A percentile compares a stretch with the other conserved stretches of the same genome.
phyloP scores from a whole-genome alignment of 2,797 vertebrate genomes.

The Ataeniobius toweri region DNA sequence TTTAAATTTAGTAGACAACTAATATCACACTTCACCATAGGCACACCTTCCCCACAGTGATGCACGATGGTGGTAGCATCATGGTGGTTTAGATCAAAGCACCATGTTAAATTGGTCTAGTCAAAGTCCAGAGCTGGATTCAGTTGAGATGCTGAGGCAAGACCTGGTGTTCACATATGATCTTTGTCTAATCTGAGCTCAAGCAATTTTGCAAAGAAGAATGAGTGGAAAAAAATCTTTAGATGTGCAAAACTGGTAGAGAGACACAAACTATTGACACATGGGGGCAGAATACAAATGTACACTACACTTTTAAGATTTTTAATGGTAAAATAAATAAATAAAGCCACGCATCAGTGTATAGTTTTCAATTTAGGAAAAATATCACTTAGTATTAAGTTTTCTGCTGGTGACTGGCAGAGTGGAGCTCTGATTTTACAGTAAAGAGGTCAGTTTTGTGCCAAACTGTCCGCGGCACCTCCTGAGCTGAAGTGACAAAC shows the following conservation, averaged over 20 bases:
- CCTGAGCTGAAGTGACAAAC: slow-evolving; percentile 2
- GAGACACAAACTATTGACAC: too few species aligned
- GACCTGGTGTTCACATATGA: not conserved
- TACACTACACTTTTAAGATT: not conserved
- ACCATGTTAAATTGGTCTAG: too few species aligned
- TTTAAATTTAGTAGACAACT: too few species aligned
- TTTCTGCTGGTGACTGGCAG: not conserved
- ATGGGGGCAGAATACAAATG: not conserved
- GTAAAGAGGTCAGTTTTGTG: not conserved
- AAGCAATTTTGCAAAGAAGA: not conserved
- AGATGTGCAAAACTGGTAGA: too few species aligned
- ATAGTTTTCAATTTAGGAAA: not conserved
- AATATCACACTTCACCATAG: too few species aligned
- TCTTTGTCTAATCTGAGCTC: not conserved
- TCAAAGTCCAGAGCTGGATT: too few species aligned
- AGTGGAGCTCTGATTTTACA: not conserved
- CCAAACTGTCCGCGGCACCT: not conserved
- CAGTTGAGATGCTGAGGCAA: too few species aligned
- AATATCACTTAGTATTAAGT: not conserved
- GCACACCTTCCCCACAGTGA: too few species aligned
- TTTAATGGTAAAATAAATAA: not conserved
- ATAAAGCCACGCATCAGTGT: not conserved
- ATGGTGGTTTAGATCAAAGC: too few species aligned
- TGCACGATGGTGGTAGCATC: too few species aligned
- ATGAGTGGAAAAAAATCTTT: too few species aligned